These are phyloP conservation scores for Araneus ventricosus DNA, from an alignment of 1,140 invertebrate species.

Conservation along the genomic window DNA sequence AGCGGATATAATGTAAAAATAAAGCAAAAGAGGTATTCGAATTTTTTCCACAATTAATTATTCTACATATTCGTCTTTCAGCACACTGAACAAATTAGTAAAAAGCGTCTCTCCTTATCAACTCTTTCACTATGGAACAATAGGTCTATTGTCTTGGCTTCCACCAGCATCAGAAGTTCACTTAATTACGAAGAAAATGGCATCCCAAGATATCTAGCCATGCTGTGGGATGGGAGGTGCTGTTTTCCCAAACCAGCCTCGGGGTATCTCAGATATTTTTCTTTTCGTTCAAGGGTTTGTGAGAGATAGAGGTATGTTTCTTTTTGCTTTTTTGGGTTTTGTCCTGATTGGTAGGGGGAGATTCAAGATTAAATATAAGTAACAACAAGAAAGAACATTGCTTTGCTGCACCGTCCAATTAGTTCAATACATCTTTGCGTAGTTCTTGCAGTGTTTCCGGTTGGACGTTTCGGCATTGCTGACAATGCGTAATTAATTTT, in stretches of 20 bases:
- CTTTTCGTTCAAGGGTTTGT: not conserved
- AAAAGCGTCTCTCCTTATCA: slow-evolving; percentile 11
- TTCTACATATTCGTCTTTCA: not conserved
- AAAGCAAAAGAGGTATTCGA: not conserved
- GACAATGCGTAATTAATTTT: too few species aligned
- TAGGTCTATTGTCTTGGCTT: slow-evolving; percentile 11
- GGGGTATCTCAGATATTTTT: not conserved
- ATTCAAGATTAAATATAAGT: slow-evolving; percentile 36
- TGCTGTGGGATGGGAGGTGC: not conserved
- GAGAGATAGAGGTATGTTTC: not conserved
- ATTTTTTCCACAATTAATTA: slow-evolving; percentile 25
- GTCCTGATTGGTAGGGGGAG: not conserved
- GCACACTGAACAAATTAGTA: slow-evolving; percentile 12
- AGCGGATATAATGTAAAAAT: not conserved
- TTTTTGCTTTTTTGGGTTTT: not conserved
- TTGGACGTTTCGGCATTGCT: not conserved
- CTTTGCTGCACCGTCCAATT: not conserved
- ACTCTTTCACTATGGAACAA: slow-evolving; percentile 32
- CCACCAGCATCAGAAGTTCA: not conserved
- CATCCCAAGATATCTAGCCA: not conserved
- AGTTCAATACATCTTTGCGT: not conserved
- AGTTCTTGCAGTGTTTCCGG: not conserved
- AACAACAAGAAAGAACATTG: not conserved
- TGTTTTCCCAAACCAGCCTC: slow-evolving; percentile 1
- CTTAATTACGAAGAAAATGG: slow-evolving; percentile 34